phyloP scores from a whole-genome alignment of 2,888 invertebrate species.

The Sericinus montela region DNA sequence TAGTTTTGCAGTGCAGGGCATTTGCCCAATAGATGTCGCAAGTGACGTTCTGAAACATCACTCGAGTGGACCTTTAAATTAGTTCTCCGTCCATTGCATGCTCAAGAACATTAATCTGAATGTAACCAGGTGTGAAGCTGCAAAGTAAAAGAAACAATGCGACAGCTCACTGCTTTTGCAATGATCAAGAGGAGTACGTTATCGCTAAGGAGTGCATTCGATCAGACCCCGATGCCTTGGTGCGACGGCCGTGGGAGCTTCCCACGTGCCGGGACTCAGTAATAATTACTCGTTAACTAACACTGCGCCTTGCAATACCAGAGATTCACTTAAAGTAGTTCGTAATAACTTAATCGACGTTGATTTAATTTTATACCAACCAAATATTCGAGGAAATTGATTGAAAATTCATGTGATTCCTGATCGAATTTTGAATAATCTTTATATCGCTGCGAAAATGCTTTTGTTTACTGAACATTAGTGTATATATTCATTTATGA shows the following conservation, averaged over 20 bases:
- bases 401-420: too few relatives aligned
- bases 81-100: slow-evolving; percentile 37
- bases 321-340: slow-evolving; percentile 26
- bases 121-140: slow-evolving; percentile 18
- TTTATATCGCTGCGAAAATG: too few relatives aligned
- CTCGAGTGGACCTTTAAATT: slow-evolving; percentile 30
- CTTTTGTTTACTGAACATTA: too few relatives aligned
- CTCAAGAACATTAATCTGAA: slow-evolving; percentile 2
- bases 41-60: slow-evolving; percentile 28
- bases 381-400: too few relatives aligned
- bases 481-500: too few relatives aligned
- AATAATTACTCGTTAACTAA: slow-evolving; percentile 60
- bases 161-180: slow-evolving; percentile 39
- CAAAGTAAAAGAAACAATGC: slow-evolving; percentile 43
- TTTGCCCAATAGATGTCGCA: slow-evolving; percentile 54
- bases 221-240: slow-evolving; percentile 36
- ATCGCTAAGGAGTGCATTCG: slow-evolving; percentile 57
- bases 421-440: too few relatives aligned
- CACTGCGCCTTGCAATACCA: slow-evolving; percentile 42
- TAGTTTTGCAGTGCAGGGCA: slow-evolving; percentile 51
- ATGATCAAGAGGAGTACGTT: slow-evolving; percentile 41
- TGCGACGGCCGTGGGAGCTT: slow-evolving; percentile 60
- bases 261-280: slow-evolving; percentile 53
- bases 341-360: slow-evolving; percentile 7
- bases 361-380: neutral